Conservation (phyloP, 2,797 vertebrate genomes). For the Valencia hispanica region DNA sequence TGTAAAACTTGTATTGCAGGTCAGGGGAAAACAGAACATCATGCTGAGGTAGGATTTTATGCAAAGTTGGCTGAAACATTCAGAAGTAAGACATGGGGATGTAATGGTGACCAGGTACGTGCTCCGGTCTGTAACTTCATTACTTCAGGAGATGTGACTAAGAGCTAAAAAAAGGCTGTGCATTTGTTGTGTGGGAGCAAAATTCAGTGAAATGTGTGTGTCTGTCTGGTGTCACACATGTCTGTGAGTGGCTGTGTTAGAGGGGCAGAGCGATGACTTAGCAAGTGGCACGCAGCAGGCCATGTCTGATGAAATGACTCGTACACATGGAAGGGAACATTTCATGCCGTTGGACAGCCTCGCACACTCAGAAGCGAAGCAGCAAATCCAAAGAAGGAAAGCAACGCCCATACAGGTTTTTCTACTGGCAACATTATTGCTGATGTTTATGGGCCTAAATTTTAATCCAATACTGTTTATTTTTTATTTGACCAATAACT, state of each 20-base stretch:
- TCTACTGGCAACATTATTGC: neutral
- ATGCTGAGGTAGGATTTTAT: neutral
- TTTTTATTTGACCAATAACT: neutral
- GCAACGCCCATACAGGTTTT: neutral
- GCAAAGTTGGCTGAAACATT: neutral
- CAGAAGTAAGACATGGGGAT: neutral
- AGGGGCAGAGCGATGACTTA: conserved; percentile 12
- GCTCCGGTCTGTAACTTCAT: neutral
- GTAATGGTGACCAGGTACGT: neutral
- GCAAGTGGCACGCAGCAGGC: conserved; percentile 28
- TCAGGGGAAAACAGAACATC: conserved; percentile 1
- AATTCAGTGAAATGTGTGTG: neutral
- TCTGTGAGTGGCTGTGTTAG: conserved; percentile 6
- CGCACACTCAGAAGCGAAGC: neutral
- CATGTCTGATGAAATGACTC: conserved; percentile 37
- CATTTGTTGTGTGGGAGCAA: neutral
- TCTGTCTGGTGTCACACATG: neutral
- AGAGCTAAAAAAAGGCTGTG: neutral
- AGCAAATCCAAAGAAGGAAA: neutral
- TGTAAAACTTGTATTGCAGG: conserved; percentile 22
- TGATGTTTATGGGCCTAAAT: no score
- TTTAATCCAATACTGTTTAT: neutral
- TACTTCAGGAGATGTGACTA: neutral
- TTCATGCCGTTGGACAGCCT: conserved; percentile 4
- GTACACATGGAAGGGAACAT: conserved; percentile 14